A percentile compares a stretch with the other conserved stretches of the same genome.
These are phyloP conservation scores for Craniophora ligustri DNA, from an alignment of 2,888 invertebrate genomes.

Conservation along the genomic window DNA sequence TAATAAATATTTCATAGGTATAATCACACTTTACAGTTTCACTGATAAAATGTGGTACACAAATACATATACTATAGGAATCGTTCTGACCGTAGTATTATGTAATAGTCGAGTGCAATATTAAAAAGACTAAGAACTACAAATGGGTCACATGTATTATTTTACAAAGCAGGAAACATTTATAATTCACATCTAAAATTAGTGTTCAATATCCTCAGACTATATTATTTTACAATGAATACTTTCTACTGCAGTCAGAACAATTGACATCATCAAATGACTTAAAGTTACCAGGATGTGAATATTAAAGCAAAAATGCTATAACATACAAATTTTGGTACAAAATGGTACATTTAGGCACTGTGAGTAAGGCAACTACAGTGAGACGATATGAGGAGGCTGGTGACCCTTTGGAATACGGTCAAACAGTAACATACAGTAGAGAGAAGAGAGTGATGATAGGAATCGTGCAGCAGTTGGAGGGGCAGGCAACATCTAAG, in stretches of 20 bases:
- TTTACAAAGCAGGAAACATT: constrained; percentile 50
- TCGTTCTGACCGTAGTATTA: constrained; percentile 41
- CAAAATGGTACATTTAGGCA: constrained; percentile 90
- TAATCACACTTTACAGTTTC: constrained; percentile 63
- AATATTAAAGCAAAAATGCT: constrained; percentile 80
- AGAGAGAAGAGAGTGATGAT: background rate
- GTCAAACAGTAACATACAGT: background rate
- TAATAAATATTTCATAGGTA: constrained; percentile 58
- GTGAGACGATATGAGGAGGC: constrained; percentile 89
- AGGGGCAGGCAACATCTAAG: constrained; percentile 20
- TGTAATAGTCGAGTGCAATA: constrained; percentile 32
- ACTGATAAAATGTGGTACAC: constrained; percentile 59
- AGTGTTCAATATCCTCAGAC: constrained; percentile 38
- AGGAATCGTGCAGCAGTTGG: constrained; percentile 4
- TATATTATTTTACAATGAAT: constrained; percentile 35
- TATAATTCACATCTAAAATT: constrained; percentile 41
- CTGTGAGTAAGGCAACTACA: constrained; percentile 96
- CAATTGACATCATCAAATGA: constrained; percentile 71
- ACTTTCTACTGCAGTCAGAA: constrained; percentile 61
- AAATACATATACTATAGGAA: constrained; percentile 43
- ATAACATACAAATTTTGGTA: constrained; percentile 85
- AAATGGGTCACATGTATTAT: constrained; percentile 29
- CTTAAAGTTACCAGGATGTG: constrained; percentile 80
- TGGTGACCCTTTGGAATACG: constrained; percentile 30
- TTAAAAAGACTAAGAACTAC: constrained; percentile 42